Evolutionary conservation across 2,888 invertebrate genomes (phyloP), one percentile per base, ranked within the genome.

Genomic region (Noctua pronuba): DNA sequence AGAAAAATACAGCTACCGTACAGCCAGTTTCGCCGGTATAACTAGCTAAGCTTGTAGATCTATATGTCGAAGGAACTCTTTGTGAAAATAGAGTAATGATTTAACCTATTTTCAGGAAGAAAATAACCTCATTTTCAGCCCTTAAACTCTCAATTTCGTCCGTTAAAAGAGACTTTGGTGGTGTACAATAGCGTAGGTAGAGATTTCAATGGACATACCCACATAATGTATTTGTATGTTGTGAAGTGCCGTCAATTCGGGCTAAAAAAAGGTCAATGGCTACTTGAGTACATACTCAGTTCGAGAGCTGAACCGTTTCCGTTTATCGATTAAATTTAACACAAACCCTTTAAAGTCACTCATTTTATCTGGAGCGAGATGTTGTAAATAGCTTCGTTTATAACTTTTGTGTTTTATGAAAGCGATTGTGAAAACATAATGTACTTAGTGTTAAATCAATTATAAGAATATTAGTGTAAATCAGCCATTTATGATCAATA

Each of bases 261-360:
- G 75, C 82, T 86, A 83, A 88, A 88, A 91, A 91, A 92, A 92
- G 93, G 92, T 92, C 92, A 91, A 93, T 91, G 88, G 90, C 87
- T 90, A 91, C 92, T 93, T 90, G 88, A 90, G 88, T 88, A 83
- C 86, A 78, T 84, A 84, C 88, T 90, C 88, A 86, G 83, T 85
- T 79, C 81, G 88, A 89, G 89, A 86, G 88, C 83, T 35, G 86
- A 89, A 79, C 86, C 90, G 86, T 90, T 90, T 88, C 81, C 86
- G 87, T 86, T 88, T 92, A 93, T 93, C 91, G 92, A 92, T 91
- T 88, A 91, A 90, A 90, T 90, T 90, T 90, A 88, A 88, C 80
- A 88, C 88, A 90, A 91, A 87, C 85, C 88, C 86, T 89, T 88
- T 87, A 86, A 88, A 84, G 70, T 77, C 73, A 84, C 79, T 79